phyloP scores from a whole-genome alignment of 2,888 invertebrate genomes.

The Sminthurinus aureus region DNA sequence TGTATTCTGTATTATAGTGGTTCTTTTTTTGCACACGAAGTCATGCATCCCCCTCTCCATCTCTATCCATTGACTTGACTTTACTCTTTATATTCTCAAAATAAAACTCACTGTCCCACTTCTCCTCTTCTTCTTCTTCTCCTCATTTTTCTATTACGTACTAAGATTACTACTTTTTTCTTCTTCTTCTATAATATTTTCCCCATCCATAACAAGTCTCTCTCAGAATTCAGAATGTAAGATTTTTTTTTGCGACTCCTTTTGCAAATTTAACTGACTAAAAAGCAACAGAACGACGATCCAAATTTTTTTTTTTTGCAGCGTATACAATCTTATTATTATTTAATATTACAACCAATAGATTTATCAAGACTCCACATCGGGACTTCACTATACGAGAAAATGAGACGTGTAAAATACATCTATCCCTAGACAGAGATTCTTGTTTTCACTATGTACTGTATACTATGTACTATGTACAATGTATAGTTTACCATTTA shows the following conservation, averaged over 20 bases:
- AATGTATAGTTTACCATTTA: background rate
- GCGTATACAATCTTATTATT: background rate
- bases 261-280: background rate
- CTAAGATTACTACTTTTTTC: no score
- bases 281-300: background rate
- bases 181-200: slow-evolving; percentile 33
- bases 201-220: slow-evolving; percentile 27
- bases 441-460: background rate
- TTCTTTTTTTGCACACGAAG: slow-evolving; percentile 33
- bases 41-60: background rate
- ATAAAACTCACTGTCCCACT: slow-evolving; percentile 56
- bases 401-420: no score
- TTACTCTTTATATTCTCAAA: slow-evolving; percentile 50
- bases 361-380: background rate
- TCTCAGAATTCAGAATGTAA: background rate
- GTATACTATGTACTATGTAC: no score
- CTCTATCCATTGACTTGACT: background rate
- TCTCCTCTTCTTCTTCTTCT: slow-evolving; percentile 39
- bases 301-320: slow-evolving; percentile 1
- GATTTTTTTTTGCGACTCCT: background rate
- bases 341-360: background rate
- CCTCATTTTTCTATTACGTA: background rate
- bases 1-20: background rate
- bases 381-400: no score
- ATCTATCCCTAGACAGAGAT: background rate